phyloP scores from a whole-genome alignment of 2,888 invertebrate species.

The Scaptomyza cyrtandrae region DNA sequence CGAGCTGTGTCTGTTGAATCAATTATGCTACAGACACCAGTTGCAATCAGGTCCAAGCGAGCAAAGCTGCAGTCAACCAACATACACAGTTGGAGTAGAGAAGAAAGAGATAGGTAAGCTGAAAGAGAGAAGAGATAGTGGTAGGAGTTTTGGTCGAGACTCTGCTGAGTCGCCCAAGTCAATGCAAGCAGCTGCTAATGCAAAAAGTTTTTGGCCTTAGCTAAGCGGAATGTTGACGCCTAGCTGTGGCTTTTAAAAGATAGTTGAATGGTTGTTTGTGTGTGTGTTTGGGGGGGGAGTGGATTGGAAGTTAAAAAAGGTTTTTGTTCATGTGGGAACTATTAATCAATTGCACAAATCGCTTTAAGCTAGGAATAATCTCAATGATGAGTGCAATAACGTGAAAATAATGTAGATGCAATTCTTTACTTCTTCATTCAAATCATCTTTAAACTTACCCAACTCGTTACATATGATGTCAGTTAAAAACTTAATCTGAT shows the following conservation, averaged over 20 bases:
- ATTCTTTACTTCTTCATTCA: background rate
- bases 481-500: background rate
- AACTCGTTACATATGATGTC: background rate
- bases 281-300: background rate
- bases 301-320: background rate
- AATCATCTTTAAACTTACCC: background rate
- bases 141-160: constrained; percentile 17
- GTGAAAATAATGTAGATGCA: background rate
- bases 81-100: background rate
- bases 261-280: background rate
- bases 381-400: constrained; percentile 7
- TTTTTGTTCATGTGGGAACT: constrained; percentile 11
- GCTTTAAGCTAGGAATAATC: constrained; percentile 14
- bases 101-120: background rate
- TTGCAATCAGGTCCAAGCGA: constrained; percentile 50
- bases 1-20: constrained; percentile 62
- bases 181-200: constrained; percentile 68
- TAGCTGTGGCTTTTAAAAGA: constrained; percentile 13
- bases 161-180: constrained; percentile 51
- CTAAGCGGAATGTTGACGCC: constrained; percentile 62
- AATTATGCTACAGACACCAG: constrained; percentile 76
- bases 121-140: background rate
- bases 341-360: constrained; percentile 44
- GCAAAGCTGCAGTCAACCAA: constrained; percentile 31
- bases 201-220: constrained; percentile 63